A percentile compares a stretch with the other conserved stretches of the same genome.
Evolutionary conservation across 1,140 invertebrate species (phyloP).

Genomic region (Zaprionus ornatus): DNA sequence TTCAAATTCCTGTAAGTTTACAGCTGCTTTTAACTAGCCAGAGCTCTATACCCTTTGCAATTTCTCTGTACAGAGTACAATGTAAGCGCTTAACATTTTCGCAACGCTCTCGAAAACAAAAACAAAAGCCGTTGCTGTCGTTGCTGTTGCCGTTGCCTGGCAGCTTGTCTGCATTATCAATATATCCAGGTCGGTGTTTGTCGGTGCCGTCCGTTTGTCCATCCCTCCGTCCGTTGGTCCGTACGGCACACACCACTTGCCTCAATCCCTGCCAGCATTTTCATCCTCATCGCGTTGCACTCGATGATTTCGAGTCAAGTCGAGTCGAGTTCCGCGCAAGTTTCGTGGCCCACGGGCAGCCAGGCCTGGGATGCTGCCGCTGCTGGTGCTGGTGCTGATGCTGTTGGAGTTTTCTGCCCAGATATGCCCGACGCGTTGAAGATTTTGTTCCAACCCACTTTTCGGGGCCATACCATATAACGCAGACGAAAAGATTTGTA

Average conservation of each 20-base stretch:
- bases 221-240: background rate
- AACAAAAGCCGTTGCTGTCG: slow-evolving; percentile 41
- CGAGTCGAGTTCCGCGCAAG: slow-evolving; percentile 9
- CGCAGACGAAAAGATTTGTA: slow-evolving; percentile 32
- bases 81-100: slow-evolving; percentile 50
- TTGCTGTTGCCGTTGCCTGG: slow-evolving; percentile 12
- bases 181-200: slow-evolving; percentile 24
- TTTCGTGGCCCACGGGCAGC: slow-evolving; percentile 62
- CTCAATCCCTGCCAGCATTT: slow-evolving; percentile 64
- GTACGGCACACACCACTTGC: slow-evolving; percentile 51
- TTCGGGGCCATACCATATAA: slow-evolving; percentile 35
- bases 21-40: too few relatives aligned
- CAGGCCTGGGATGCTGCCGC: slow-evolving; percentile 18
- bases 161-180: slow-evolving; percentile 33
- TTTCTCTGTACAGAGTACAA: slow-evolving; percentile 7
- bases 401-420: slow-evolving; percentile 31
- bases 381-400: slow-evolving; percentile 10
- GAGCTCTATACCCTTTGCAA: background rate
- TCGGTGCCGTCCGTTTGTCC: slow-evolving; percentile 3
- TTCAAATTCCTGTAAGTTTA: background rate
- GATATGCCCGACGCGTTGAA: slow-evolving; percentile 73
- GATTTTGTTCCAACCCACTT: slow-evolving; percentile 78
- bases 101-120: slow-evolving; percentile 66
- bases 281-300: slow-evolving; percentile 62
- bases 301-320: slow-evolving; percentile 21